phyloP scores from a whole-genome alignment of 2,797 vertebrate species.

The Danio tinwini region DNA sequence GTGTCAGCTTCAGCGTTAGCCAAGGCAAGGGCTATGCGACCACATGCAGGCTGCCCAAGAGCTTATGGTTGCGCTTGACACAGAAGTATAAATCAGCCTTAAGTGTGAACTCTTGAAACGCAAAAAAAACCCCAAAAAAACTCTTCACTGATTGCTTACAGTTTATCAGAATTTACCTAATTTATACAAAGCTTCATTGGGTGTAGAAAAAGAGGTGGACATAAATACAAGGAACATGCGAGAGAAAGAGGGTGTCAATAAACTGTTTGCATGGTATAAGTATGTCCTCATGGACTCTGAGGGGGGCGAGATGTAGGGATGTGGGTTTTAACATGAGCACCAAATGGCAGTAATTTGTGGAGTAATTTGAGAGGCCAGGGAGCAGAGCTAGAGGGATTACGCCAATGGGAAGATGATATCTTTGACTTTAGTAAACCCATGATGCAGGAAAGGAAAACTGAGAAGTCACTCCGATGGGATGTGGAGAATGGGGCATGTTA shows the following conservation, averaged over 20 bases:
- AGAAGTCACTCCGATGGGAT: slow-evolving; percentile 16
- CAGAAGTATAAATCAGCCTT: too few species aligned
- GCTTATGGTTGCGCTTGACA: too few species aligned
- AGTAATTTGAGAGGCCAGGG: slow-evolving; percentile 49
- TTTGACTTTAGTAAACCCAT: slow-evolving; percentile 26
- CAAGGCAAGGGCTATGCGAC: too few species aligned
- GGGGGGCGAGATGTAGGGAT: slow-evolving; percentile 19
- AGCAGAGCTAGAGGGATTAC: slow-evolving; percentile 10
- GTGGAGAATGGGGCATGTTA: background rate
- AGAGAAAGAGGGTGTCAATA: slow-evolving; percentile 17
- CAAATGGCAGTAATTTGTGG: slow-evolving; percentile 39
- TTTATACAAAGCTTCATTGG: too few species aligned
- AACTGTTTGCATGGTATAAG: slow-evolving; percentile 24
- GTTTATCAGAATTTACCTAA: too few species aligned
- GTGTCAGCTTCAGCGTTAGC: too few species aligned
- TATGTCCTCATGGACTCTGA: slow-evolving; percentile 34
- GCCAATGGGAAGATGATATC: slow-evolving; percentile 46
- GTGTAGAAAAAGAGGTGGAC: too few species aligned
- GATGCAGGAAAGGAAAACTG: slow-evolving; percentile 27
- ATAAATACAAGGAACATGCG: slow-evolving; percentile 15
- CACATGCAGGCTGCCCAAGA: too few species aligned
- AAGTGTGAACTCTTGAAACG: too few species aligned
- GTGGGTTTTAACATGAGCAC: slow-evolving; percentile 27
- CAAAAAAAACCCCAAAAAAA: too few species aligned
- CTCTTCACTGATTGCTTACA: too few species aligned